These are phyloP conservation scores for Bradypodion pumilum DNA, from an alignment of 2,797 vertebrate genomes.

Conservation along the genomic window DNA sequence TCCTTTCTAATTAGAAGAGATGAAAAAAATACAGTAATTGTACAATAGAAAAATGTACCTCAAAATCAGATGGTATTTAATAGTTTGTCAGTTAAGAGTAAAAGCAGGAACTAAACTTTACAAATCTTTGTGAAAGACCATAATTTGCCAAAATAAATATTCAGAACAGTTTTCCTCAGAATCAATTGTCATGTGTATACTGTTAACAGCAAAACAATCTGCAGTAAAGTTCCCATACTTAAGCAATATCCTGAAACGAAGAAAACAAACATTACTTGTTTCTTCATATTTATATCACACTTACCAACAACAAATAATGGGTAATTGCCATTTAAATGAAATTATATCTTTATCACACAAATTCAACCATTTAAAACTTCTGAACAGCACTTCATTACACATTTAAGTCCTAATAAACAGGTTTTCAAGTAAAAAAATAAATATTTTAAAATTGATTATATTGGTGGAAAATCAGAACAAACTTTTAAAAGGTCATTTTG, in stretches of 20 bases:
- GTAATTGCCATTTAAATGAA: background rate
- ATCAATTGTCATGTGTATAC: background rate
- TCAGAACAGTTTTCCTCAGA: slow-evolving; percentile 8
- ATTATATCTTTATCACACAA: slow-evolving; percentile 10
- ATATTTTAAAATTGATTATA: background rate
- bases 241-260: background rate
- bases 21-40: slow-evolving; percentile 65
- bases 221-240: background rate
- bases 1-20: slow-evolving; percentile 21
- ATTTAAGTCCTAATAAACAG: background rate
- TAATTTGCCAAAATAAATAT: slow-evolving; percentile 16
- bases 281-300: background rate
- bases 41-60: slow-evolving; percentile 66
- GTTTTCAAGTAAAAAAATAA: background rate
- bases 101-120: slow-evolving; percentile 33
- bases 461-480: background rate
- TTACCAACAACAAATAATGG: background rate
- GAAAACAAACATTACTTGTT: background rate
- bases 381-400: background rate
- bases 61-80: slow-evolving; percentile 66
- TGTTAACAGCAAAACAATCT: slow-evolving; percentile 14
- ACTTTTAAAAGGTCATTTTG: background rate
- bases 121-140: slow-evolving; percentile 42
- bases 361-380: background rate
- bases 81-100: slow-evolving; percentile 43